A percentile compares a stretch with the other conserved stretches of the same genome.
These are phyloP conservation scores for Bombycilla garrulus DNA, from an alignment of 2,113 vertebrate species.

Conservation along the genomic window DNA sequence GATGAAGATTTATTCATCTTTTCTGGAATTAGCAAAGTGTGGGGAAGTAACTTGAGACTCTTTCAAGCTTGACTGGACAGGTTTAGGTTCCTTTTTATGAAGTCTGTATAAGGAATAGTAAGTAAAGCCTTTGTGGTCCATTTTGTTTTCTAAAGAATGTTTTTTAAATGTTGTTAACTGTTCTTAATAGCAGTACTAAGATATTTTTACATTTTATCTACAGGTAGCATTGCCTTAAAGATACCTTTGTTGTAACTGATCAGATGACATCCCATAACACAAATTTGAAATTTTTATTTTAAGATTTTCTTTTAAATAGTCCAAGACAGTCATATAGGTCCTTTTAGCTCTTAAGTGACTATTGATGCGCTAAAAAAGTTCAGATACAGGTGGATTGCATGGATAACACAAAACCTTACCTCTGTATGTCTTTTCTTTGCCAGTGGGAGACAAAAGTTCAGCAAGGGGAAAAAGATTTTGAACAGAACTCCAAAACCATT, in stretches of 20 bases:
- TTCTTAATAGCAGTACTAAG: neutral
- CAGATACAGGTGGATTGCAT: neutral
- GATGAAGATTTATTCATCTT: neutral
- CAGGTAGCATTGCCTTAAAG: neutral
- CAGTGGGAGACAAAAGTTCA: conserved; percentile 97
- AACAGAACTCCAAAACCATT: conserved; percentile 97
- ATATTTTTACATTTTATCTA: neutral
- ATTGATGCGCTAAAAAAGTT: neutral
- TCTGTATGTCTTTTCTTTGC: conserved; percentile 66
- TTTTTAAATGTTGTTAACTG: neutral
- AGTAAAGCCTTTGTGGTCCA: neutral
- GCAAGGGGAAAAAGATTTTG: conserved; percentile 97
- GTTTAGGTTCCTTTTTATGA: neutral
- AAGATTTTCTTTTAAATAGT: neutral
- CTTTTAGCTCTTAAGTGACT: neutral
- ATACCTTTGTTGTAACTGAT: neutral
- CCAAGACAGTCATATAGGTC: neutral
- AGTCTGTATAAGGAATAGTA: neutral
- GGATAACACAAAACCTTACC: neutral
- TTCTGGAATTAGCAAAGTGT: neutral
- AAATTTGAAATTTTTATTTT: neutral
- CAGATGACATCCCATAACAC: neutral
- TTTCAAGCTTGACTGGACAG: neutral
- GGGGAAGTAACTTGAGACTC: neutral
- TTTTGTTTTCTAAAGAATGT: neutral